Base-by-base conservation (phyloP, 1,140 invertebrate genomes). In the Lasaia peninsularis region DNA sequence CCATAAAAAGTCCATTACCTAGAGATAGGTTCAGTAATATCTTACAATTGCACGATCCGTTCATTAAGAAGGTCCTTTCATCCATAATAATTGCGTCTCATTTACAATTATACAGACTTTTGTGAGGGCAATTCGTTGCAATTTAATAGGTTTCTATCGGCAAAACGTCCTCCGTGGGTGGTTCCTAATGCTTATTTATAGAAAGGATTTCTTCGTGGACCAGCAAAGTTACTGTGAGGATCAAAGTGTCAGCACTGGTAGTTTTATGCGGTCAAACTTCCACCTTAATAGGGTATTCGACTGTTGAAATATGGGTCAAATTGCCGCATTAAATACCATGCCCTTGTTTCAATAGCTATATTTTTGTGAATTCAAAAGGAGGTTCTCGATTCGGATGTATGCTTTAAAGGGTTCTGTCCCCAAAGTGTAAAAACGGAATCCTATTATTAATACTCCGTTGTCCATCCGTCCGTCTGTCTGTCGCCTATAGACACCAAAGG, bases 101-200 rank as follows among this genome's bases (percentile, higher is more conserved):
- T 44, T 44, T 44, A 16, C 37, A 44, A 44, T 67, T 72, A 71
- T 72, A 60, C 57, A 67, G 65, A 70, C 71, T 77, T 69, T 73
- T 63, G 58, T 37, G 20, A 44, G 24, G 53, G 48, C 62, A 66
- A 67, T 71, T 73, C 67, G 63, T 63, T 53, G 67, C 69, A 75
- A 73, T 73, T 75, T 75, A 70, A 65, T 57, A 58, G 31, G 59
- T 70, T 71, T 71, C 78, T 79, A 79, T 75, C 73, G 63, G 63
- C 44, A 33, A 55, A 56, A 52, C 56, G 71, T 71, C 69, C 68
- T 65, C 62, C 60, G 62, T 62, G 66, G 68, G 63, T 62, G 62
- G 65, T 12, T 73, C 79, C 77, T 81, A 85, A 82, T 78, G 75
- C 76, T 81, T 85, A 85, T 85, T 85, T 85, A 85, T 85, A 76